Base-by-base conservation (phyloP, 2,888 invertebrate species). In the Amaurobius ferox region DNA sequence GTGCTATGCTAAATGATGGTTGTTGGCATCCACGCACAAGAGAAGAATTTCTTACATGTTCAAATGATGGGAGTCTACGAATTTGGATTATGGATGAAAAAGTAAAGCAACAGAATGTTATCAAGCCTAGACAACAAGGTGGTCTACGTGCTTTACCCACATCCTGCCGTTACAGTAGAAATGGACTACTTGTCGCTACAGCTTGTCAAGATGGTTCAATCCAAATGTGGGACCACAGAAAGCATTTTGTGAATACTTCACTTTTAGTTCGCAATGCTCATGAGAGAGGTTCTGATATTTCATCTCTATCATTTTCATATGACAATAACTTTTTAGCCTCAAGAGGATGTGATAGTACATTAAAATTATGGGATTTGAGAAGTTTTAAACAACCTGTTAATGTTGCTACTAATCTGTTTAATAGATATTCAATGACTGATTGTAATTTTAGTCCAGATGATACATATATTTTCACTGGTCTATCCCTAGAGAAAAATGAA, bases 211-310 rank as follows among this genome's bases (percentile, higher is more conserved):
- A 99, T 91, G 99, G 99, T 0, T 97, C 97, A 0, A 94, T 98
- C 76, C 99, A 99, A 91, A 95, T 98, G 92, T 99, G 99, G 99
- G 99, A 99, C 90, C 95, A 97, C 72, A 94, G 98, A 32, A 96
- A 95, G 90, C 95, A 95, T 90, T 97, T 95, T 90, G 98, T 93
- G 0, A 97, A 97, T 90, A 96, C 97, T 0, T 94, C 95, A 0
- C 93, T 94, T 87, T 92, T 96, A 19, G 92, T 96, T 0, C 93
- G 97, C 74, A 94, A 94, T 77, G 97, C 97, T 0, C 98, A 99
- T 91, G 93, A 94, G 78, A 94, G 93, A 88, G 95, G 95, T 1
- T 92, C 93, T 0, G 98, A 97, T 90, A 96, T 97, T 29, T 95
- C 96, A 0, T 95, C 95, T 78, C 92, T 99, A 40, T 93, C 94